A percentile compares a stretch with the other conserved stretches of the same genome.
phyloP scores from a whole-genome alignment of 2,888 invertebrate species.

The Papilio elwesi region DNA sequence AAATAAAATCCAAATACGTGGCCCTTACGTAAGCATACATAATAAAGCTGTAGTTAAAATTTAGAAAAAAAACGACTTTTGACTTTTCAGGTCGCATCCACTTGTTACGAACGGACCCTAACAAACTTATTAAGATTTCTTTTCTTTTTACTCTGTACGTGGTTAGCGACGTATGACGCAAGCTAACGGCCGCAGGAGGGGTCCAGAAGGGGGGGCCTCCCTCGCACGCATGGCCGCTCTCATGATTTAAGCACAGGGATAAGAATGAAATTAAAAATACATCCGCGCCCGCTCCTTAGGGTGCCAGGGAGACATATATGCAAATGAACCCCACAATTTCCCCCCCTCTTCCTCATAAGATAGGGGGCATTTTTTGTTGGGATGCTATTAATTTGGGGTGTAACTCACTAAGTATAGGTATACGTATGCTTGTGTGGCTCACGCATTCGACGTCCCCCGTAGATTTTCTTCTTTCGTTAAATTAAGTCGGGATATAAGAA shows the following conservation, averaged over 20 bases:
- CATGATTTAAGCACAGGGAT: constrained; percentile 84
- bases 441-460: constrained; percentile 64
- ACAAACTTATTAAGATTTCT: constrained; percentile 85
- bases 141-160: constrained; percentile 83
- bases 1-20: too few relatives aligned
- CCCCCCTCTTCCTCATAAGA: constrained; percentile 63
- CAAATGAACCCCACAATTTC: constrained; percentile 77
- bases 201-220: constrained; percentile 58
- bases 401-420: constrained; percentile 74
- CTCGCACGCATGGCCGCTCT: constrained; percentile 84
- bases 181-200: constrained; percentile 71
- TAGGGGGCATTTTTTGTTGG: constrained; percentile 82
- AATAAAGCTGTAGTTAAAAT: background rate
- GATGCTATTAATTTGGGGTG: constrained; percentile 84
- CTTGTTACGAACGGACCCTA: constrained; percentile 69
- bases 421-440: constrained; percentile 57
- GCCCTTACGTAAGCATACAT: too few relatives aligned
- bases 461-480: constrained; percentile 69
- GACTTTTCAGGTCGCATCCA: constrained; percentile 57
- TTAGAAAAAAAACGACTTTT: background rate
- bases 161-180: constrained; percentile 85
- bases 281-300: constrained; percentile 80
- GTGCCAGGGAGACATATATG: constrained; percentile 83
- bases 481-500: constrained; percentile 73
- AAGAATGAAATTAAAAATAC: constrained; percentile 85